Conservation (phyloP, 2,888 invertebrate genomes). For the Hipparchia semele region DNA sequence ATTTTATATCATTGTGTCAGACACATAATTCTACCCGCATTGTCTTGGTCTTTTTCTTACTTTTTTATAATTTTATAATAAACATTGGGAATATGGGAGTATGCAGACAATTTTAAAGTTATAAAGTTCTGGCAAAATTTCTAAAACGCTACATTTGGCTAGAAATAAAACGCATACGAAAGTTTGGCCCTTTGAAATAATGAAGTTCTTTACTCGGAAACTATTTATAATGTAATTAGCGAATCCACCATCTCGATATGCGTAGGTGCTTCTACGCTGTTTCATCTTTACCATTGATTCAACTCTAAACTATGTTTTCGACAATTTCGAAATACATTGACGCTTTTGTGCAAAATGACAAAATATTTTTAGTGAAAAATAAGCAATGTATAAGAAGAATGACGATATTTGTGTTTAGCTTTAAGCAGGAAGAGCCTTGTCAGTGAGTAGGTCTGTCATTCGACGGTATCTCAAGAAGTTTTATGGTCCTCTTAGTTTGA, state of each 20-base stretch:
- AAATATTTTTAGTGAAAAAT: background rate
- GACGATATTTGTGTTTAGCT: background rate
- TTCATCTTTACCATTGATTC: background rate
- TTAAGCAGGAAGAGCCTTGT: background rate
- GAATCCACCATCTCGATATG: background rate
- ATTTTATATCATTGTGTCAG: too few relatives aligned
- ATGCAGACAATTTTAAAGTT: too few relatives aligned
- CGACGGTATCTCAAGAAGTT: constrained; percentile 7
- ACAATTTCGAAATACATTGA: background rate
- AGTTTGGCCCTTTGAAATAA: background rate
- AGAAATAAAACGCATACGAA: background rate
- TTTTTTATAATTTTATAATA: too few relatives aligned
- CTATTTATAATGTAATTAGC: constrained; percentile 7
- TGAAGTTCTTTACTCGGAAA: background rate
- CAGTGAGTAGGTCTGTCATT: background rate
- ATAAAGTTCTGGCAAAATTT: too few relatives aligned
- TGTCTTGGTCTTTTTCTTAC: too few relatives aligned
- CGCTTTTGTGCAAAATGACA: background rate
- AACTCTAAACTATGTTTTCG: background rate
- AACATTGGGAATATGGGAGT: too few relatives aligned
- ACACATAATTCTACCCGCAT: too few relatives aligned
- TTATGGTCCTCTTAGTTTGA: background rate
- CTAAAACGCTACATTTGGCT: too few relatives aligned
- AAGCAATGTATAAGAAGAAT: background rate
- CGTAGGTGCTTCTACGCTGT: constrained; percentile 7